Base-by-base conservation (phyloP, 2,888 invertebrate genomes). In the Agrotis segetum region DNA sequence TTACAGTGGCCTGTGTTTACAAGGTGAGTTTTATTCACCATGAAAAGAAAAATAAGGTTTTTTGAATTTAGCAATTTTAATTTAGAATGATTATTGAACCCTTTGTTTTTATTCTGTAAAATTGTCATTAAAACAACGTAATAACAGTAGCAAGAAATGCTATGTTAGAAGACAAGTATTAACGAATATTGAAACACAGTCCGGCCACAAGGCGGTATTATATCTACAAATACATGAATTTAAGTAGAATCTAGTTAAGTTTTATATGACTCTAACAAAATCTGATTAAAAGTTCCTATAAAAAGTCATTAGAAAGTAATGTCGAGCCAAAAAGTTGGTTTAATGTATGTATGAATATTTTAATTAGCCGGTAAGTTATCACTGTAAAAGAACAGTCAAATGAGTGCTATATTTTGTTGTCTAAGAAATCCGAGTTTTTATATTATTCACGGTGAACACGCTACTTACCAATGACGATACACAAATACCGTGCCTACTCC, bases 1-100 rank as follows among this genome's bases (percentile, higher is more conserved):
- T 76, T 76, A 49, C 40, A 76, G 19, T 67, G 47, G 67, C 11
- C 24, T 67, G 19, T 71, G 16, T 34, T 40, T 21, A 16, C 40
- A 29, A 19, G 6, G 21, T 21, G 19, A 3, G 14, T 21, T 58
- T 7, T 44, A 1, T 19, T 34, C 34, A 34, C 7, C 34, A 34
- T 34, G 34, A 34, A 7, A 34, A 7, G 34, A 34, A 5, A 6
- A 34, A 6, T 40, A 40, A 40, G 11, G 9, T 9, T 40, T 40
- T 40, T 40, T 40, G 11, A 11, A 40, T n/a, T n/a, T 40, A 40
- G 40, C 40, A 40, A 40, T 40, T 2, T 40, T 9, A 40, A 40
- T 40, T 11, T 29, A 29, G 29, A 29, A 29, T n/a, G n/a, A n/a
- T 29, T 29, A 29, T 29, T 29, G 4, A 5, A 2, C 2, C 29